Evolutionary conservation across 2,113 vertebrate genomes (phyloP).

Genomic region (Forbesichthys papilliferus): DNA sequence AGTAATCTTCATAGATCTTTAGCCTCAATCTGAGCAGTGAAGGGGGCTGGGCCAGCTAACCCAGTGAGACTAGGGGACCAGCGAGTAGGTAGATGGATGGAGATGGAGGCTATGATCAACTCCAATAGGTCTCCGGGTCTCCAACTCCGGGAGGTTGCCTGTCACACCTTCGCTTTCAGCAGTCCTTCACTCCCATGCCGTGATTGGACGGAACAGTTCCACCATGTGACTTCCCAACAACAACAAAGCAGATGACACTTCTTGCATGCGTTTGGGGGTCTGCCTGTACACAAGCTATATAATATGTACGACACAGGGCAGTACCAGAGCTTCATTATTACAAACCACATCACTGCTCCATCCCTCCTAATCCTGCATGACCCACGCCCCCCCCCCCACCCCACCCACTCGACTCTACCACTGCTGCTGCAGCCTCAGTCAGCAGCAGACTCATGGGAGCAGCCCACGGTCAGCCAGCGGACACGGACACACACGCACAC

Average conservation of each 20-base stretch:
- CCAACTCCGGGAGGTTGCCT: background rate
- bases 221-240: too few relatives aligned
- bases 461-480: slow-evolving; percentile 14
- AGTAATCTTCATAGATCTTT: slow-evolving; percentile 76
- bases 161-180: slow-evolving; percentile 1
- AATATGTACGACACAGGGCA: slow-evolving; percentile 31
- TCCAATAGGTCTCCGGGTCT: background rate
- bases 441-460: slow-evolving; percentile 35
- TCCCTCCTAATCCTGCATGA: slow-evolving; percentile 69
- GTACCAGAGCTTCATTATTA: slow-evolving; percentile 22
- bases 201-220: background rate
- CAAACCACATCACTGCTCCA: slow-evolving; percentile 56
- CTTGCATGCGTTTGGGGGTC: slow-evolving; percentile 3
- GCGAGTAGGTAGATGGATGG: background rate
- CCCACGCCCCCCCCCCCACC: slow-evolving; percentile 70
- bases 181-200: background rate
- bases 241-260: slow-evolving; percentile 2
- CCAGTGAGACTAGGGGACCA: too few relatives aligned
- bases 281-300: slow-evolving; percentile 1
- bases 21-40: slow-evolving; percentile 56
- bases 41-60: slow-evolving; percentile 42
- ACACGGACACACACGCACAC: slow-evolving; percentile 5
- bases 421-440: slow-evolving; percentile 47
- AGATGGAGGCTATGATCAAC: background rate
- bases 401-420: slow-evolving; percentile 1